phyloP scores from a whole-genome alignment of 2,797 vertebrate species.

The Mastacembelus armatus region DNA sequence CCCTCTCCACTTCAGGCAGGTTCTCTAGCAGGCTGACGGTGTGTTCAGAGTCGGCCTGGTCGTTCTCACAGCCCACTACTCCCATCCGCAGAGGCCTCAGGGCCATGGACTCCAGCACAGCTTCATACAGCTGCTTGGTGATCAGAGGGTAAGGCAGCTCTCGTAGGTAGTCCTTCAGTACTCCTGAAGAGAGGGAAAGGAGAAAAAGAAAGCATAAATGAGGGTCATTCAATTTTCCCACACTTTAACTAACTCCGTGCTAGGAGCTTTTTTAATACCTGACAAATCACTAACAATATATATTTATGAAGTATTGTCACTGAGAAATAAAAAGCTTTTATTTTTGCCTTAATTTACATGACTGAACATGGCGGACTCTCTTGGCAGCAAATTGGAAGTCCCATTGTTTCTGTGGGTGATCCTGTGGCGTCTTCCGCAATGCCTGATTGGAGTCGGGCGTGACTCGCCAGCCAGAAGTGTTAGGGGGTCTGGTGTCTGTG shows the following conservation, averaged over 20 bases:
- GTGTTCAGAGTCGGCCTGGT: conserved; percentile 86
- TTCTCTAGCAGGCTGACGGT: conserved; percentile 89
- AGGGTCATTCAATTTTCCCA: conserved; percentile 2
- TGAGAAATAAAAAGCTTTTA: conserved; percentile 24
- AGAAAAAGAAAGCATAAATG: background rate
- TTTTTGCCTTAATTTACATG: conserved; percentile 14
- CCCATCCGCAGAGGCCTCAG: conserved; percentile 91
- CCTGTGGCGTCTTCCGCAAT: conserved; percentile 50
- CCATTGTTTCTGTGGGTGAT: conserved; percentile 43
- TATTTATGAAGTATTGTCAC: conserved; percentile 9
- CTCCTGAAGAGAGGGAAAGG: conserved; percentile 80
- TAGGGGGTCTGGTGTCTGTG: conserved; percentile 17
- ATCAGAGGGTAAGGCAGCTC: conserved; percentile 96
- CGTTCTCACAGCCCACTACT: conserved; percentile 89
- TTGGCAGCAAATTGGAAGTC: conserved; percentile 42
- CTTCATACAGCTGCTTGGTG: conserved; percentile 93
- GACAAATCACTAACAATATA: conserved; percentile 32
- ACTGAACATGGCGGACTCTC: conserved; percentile 19
- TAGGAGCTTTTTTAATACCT: conserved; percentile 15
- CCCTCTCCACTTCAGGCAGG: conserved; percentile 94
- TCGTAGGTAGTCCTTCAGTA: conserved; percentile 97
- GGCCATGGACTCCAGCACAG: conserved; percentile 91
- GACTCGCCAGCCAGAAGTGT: conserved; percentile 35
- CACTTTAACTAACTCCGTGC: background rate
- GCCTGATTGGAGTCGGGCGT: conserved; percentile 46